Evolutionary conservation across 2,888 invertebrate genomes (phyloP).

Genomic region (Agonopterix heracliana): DNA sequence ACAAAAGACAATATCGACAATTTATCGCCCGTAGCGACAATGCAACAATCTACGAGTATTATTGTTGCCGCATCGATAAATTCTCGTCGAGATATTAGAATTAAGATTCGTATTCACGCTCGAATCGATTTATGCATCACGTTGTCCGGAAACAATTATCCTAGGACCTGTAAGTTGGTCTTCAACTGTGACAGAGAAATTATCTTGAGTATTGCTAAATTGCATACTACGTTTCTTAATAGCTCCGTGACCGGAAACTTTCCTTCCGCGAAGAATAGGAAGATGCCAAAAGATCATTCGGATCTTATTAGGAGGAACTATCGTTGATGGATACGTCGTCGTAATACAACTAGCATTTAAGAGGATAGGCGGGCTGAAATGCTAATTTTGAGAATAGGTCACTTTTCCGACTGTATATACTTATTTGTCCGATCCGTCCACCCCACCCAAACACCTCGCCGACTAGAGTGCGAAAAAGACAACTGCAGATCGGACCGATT

Average conservation of each 20-base stretch:
- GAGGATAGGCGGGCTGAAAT: no score
- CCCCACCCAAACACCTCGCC: no score
- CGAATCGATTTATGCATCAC: constrained; percentile 54
- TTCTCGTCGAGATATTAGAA: constrained; percentile 36
- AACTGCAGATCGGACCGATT: no score
- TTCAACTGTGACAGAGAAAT: constrained; percentile 44
- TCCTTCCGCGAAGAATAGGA: constrained; percentile 35
- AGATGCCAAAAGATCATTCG: background rate
- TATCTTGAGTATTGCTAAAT: constrained; percentile 42
- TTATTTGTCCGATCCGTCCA: no score
- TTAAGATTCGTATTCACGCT: constrained; percentile 41
- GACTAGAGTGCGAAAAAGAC: no score
- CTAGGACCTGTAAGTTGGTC: constrained; percentile 21
- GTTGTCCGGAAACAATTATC: constrained; percentile 53
- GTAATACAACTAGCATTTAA: no score
- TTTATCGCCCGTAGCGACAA: constrained; percentile 43
- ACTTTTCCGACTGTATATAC: no score
- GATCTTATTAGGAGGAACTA: no score
- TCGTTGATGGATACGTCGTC: no score
- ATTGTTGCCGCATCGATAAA: constrained; percentile 47
- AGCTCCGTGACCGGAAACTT: constrained; percentile 42
- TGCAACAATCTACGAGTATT: constrained; percentile 38
- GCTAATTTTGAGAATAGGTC: no score
- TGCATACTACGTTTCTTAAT: constrained; percentile 34
- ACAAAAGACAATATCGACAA: constrained; percentile 27